Evolutionary conservation across 2,888 invertebrate genomes (phyloP).

Genomic region (Pollenia amentaria): DNA sequence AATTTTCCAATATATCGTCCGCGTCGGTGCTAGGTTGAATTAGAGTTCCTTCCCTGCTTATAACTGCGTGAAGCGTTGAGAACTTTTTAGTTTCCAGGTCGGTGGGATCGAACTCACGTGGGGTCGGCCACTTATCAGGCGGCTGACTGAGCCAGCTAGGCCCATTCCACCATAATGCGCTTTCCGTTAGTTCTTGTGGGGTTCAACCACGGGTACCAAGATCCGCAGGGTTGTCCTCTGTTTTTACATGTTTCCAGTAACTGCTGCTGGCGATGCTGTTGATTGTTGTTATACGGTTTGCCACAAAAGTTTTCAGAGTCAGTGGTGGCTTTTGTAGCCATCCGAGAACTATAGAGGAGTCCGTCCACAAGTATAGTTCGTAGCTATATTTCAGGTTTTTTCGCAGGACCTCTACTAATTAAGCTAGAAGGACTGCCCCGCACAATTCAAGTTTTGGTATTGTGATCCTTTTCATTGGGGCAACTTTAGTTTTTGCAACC

Average conservation of each 20-base stretch:
- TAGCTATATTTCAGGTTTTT: background rate
- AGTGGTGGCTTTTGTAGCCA: background rate
- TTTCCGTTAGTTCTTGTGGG: too few relatives aligned
- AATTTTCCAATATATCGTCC: too few relatives aligned
- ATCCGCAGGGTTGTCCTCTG: too few relatives aligned
- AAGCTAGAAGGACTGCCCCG: conserved; percentile 16
- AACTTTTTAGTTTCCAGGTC: too few relatives aligned
- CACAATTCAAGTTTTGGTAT: conserved; percentile 28
- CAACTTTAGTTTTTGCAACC: conserved; percentile 15
- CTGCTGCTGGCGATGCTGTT: conserved; percentile 22
- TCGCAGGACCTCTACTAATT: background rate
- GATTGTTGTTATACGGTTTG: conserved; percentile 58
- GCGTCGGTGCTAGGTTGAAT: too few relatives aligned
- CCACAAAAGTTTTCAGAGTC: conserved; percentile 58
- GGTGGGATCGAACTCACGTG: too few relatives aligned
- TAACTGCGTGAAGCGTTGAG: too few relatives aligned
- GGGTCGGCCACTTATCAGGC: too few relatives aligned
- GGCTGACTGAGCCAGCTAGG: too few relatives aligned
- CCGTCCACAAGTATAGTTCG: background rate
- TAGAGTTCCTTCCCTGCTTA: too few relatives aligned
- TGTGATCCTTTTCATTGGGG: conserved; percentile 20
- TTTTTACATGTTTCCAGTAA: conserved; percentile 15
- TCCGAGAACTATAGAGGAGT: conserved; percentile 16
- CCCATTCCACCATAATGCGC: too few relatives aligned
- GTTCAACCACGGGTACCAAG: too few relatives aligned